Evolutionary conservation across 2,888 invertebrate genomes (phyloP).

Genomic region (Branchinecta sandiegonensis): DNA sequence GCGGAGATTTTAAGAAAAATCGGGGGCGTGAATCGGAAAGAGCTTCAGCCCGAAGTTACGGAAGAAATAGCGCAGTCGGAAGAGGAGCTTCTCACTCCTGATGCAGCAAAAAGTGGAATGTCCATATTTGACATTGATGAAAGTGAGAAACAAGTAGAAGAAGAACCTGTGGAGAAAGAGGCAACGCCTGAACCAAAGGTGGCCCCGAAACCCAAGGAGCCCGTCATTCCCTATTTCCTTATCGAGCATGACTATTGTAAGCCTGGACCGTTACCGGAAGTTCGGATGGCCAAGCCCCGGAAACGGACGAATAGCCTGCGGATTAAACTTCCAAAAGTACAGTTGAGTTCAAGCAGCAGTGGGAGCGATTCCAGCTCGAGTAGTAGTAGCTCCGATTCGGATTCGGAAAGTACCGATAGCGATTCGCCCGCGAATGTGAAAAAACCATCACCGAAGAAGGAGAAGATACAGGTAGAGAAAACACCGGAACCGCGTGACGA

Average conservation of each 20-base stretch:
- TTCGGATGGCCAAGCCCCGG: not conserved
- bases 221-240: conserved; percentile 16
- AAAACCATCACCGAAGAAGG: not conserved
- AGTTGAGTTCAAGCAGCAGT: conserved; percentile 5
- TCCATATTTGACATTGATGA: conserved; percentile 24
- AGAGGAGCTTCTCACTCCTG: not conserved
- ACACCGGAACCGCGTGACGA: conserved; percentile 44
- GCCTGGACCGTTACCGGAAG: conserved; percentile 18
- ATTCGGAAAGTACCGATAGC: not conserved
- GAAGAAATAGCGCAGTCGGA: not conserved
- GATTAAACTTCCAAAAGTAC: not conserved
- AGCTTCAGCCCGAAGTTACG: not conserved
- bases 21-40: not conserved
- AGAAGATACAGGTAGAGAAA: conserved; percentile 27
- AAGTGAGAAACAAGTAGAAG: conserved; percentile 13
- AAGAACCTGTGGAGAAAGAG: not conserved
- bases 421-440: not conserved
- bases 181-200: not conserved
- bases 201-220: conserved; percentile 18
- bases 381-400: not conserved
- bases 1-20: not conserved
- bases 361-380: not conserved
- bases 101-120: conserved; percentile 9
- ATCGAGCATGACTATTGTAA: conserved; percentile 24
- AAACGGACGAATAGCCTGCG: not conserved